Percentiles rank a stretch among this genome's conserved stretches.
Conservation (phyloP, 2,113 vertebrate genomes). For the Rhynchomys soricoides region DNA sequence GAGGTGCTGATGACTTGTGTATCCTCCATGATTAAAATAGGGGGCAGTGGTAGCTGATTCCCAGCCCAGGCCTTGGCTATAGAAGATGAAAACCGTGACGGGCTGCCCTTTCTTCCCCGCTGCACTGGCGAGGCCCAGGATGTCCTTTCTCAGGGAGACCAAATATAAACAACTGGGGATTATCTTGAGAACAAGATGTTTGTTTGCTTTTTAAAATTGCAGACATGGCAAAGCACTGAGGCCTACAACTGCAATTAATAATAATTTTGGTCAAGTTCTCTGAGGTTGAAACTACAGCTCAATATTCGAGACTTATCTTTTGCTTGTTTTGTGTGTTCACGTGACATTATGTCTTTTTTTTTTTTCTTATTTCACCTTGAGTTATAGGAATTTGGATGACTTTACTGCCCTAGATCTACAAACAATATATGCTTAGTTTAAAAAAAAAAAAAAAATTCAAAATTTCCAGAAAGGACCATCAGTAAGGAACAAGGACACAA, state of each 20-base stretch:
- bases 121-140: slow-evolving; percentile 61
- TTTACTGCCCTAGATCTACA: not conserved
- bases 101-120: not conserved
- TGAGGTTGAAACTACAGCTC: not conserved
- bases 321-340: not conserved
- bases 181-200: slow-evolving; percentile 81
- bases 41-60: accelerated
- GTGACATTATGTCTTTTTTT: not conserved
- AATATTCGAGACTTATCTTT: not conserved
- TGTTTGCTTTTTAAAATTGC: slow-evolving; percentile 78
- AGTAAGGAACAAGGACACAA: not conserved
- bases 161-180: slow-evolving; percentile 78
- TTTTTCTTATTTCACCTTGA: slow-evolving; percentile 29
- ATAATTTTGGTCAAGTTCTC: slow-evolving; percentile 69
- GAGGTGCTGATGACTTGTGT: not conserved
- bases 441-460: slow-evolving; percentile 50
- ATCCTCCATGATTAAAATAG: not conserved
- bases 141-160: slow-evolving; percentile 73
- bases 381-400: slow-evolving; percentile 20
- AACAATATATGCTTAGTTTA: not conserved
- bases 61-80: not conserved
- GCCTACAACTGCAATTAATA: slow-evolving; percentile 69
- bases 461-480: not conserved
- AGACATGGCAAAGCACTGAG: slow-evolving; percentile 49
- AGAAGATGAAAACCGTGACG: not conserved